Conservation (phyloP, 2,113 vertebrate species). For the Tetrao urogallus region DNA sequence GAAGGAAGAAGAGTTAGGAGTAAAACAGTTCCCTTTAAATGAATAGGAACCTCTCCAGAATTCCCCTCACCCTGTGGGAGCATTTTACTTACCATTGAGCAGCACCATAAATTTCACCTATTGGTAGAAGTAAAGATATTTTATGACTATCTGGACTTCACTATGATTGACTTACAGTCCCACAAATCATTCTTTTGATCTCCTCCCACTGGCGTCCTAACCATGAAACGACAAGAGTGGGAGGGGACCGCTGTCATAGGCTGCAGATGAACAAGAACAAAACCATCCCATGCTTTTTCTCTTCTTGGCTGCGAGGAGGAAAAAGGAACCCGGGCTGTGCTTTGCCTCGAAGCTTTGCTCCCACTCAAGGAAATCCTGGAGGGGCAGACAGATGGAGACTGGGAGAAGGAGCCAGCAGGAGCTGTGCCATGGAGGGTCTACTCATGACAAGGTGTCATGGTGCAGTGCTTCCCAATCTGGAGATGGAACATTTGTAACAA, state of each 20-base stretch:
- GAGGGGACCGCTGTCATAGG: constrained; percentile 6
- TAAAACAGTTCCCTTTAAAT: background rate
- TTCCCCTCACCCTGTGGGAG: background rate
- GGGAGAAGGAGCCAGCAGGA: background rate
- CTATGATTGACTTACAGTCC: constrained; percentile 48
- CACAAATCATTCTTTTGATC: constrained; percentile 32
- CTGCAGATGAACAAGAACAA: background rate
- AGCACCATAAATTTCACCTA: constrained; percentile 35
- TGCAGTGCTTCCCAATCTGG: background rate
- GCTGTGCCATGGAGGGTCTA: rapidly evolving
- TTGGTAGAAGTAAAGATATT: constrained; percentile 34
- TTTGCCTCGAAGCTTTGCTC: background rate
- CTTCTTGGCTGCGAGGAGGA: background rate
- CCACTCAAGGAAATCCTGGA: background rate
- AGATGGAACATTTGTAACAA: constrained; percentile 6
- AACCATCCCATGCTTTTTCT: background rate
- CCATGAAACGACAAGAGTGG: background rate
- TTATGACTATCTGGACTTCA: constrained; percentile 38
- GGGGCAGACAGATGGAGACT: background rate
- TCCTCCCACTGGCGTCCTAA: constrained; percentile 8
- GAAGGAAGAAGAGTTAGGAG: constrained; percentile 3
- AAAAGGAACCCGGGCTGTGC: background rate
- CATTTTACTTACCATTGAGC: constrained; percentile 7
- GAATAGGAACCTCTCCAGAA: background rate
- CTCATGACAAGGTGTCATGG: background rate